Conservation (phyloP, 2,797 vertebrate species). For the Aphelocoma californica region DNA sequence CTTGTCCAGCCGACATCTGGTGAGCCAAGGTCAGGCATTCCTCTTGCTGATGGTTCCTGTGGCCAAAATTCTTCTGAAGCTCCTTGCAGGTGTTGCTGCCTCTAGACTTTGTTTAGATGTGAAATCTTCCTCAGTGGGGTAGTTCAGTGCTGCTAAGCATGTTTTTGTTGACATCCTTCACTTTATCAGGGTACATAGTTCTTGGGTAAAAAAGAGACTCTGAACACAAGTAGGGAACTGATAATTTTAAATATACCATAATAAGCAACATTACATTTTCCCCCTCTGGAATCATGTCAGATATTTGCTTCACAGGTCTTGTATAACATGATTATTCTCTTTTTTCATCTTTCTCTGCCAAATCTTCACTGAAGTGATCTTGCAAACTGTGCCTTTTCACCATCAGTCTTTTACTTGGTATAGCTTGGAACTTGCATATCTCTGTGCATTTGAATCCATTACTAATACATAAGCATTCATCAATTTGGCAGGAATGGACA, state of each 20-base stretch:
- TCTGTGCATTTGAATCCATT: conserved; percentile 29
- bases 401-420: not conserved
- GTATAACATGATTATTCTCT: not conserved
- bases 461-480: conserved; percentile 17
- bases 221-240: not conserved
- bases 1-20: not conserved
- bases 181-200: not conserved
- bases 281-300: not conserved
- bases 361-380: not conserved
- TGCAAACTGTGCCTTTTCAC: not conserved
- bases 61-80: not conserved
- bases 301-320: not conserved
- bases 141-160: not conserved
- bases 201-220: not conserved
- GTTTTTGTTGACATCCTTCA: not conserved
- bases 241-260: not conserved
- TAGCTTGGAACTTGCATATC: conserved; percentile 1
- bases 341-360: not conserved
- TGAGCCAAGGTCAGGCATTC: not conserved
- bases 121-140: not conserved
- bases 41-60: not conserved
- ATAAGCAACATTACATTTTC: not conserved
- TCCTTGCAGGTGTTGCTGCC: not conserved
- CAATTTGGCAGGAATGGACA: conserved; percentile 29
- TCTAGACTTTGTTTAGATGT: not conserved